Evolutionary conservation across 1,140 invertebrate species (phyloP).

Genomic region (Sycophila sp.): DNA sequence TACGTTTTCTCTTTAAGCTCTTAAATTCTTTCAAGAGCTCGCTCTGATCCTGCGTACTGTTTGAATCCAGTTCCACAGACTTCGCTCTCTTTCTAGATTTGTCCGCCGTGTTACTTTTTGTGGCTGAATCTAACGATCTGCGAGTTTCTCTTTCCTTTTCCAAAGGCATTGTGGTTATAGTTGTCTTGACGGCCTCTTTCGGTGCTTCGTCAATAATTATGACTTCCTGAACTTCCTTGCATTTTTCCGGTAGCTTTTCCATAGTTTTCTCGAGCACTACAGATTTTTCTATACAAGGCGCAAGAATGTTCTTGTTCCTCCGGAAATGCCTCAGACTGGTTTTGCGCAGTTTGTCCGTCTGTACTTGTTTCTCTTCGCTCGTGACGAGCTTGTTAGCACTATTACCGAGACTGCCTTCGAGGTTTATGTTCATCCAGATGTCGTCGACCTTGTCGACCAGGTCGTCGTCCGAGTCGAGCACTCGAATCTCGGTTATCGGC

Average conservation of each 20-base stretch:
- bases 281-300: slow-evolving; percentile 6
- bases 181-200: neutral
- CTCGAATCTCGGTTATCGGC: slow-evolving; percentile 48
- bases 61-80: slow-evolving; percentile 41
- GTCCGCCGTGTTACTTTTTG: neutral
- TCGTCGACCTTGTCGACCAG: slow-evolving; percentile 46
- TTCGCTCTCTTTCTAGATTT: slow-evolving; percentile 42
- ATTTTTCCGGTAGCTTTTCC: too few relatives aligned
- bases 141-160: slow-evolving; percentile 14
- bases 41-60: slow-evolving; percentile 33
- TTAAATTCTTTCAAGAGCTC: slow-evolving; percentile 43
- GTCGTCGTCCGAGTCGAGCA: slow-evolving; percentile 48
- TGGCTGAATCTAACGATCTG: slow-evolving; percentile 16
- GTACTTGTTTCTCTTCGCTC: slow-evolving; percentile 23
- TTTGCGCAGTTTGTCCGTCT: slow-evolving; percentile 7
- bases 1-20: slow-evolving; percentile 46
- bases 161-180: neutral
- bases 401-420: slow-evolving; percentile 35
- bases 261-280: too few relatives aligned
- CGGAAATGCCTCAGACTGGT: slow-evolving; percentile 29
- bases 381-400: neutral
- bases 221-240: too few relatives aligned
- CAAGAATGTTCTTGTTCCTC: slow-evolving; percentile 18
- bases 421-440: slow-evolving; percentile 49
- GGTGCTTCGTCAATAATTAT: neutral